Conservation (phyloP, 2,797 vertebrate genomes). For the Tamandua tetradactyla region DNA sequence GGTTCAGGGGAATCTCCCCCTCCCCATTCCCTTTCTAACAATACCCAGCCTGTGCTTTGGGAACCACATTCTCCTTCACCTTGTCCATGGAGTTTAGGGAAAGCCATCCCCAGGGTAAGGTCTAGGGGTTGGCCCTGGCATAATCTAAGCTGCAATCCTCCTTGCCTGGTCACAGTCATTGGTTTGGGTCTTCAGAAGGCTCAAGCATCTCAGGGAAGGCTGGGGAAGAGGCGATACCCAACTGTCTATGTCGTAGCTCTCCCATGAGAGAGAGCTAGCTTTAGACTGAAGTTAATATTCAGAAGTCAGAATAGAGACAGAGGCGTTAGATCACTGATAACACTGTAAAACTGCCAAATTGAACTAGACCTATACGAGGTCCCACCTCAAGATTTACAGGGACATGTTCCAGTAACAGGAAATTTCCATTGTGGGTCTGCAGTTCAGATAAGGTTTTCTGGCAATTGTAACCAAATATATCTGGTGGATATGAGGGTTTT, state of each 20-base stretch:
- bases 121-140: fast-evolving
- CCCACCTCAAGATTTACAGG: background rate
- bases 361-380: background rate
- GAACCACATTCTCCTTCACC: background rate
- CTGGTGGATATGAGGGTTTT: background rate
- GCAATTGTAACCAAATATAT: background rate
- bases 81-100: background rate
- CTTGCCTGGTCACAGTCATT: background rate
- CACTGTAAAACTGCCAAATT: background rate
- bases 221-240: background rate
- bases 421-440: background rate
- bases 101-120: background rate
- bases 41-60: background rate
- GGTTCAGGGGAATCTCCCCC: background rate
- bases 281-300: background rate
- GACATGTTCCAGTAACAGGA: background rate
- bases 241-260: background rate
- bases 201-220: fast-evolving
- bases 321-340: background rate
- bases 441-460: background rate
- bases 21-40: too few relatives aligned
- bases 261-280: background rate
- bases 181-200: background rate
- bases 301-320: background rate
- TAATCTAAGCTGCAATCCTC: background rate